These are phyloP conservation scores for Andrena dorsata DNA, from an alignment of 2,888 invertebrate species.

Conservation along the genomic window DNA sequence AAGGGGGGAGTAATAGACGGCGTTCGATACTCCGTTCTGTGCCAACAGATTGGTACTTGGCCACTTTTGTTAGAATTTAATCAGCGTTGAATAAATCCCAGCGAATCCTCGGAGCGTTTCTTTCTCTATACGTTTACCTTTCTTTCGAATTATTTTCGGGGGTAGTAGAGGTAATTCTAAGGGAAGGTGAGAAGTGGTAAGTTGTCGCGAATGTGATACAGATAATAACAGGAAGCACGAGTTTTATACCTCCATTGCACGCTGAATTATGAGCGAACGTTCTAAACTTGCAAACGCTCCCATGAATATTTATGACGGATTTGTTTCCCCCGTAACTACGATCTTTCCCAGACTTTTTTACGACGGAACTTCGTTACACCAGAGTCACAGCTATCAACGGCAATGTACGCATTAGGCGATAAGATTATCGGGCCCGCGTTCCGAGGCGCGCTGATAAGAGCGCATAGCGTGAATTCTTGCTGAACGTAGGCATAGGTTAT, in stretches of 20 bases:
- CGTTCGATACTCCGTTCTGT: not conserved
- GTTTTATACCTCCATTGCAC: not conserved
- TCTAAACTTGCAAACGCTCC: conserved; percentile 18
- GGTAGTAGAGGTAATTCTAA: not conserved
- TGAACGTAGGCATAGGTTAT: conserved; percentile 52
- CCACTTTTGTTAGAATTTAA: too few relatives aligned
- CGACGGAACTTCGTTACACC: conserved; percentile 25
- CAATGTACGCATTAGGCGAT: conserved; percentile 56
- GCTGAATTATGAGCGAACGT: conserved; percentile 22
- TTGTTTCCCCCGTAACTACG: conserved; percentile 20
- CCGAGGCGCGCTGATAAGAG: conserved; percentile 57
- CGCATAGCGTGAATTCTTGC: conserved; percentile 58
- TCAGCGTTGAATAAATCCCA: not conserved
- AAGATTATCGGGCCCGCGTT: conserved; percentile 62
- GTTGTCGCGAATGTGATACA: not conserved
- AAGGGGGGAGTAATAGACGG: too few relatives aligned
- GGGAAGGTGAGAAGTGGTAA: not conserved
- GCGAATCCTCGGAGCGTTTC: not conserved
- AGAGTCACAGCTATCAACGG: conserved; percentile 35
- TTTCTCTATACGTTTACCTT: too few relatives aligned
- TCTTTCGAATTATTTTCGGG: not conserved
- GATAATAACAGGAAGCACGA: not conserved
- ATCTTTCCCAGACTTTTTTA: conserved; percentile 44
- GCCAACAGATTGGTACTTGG: too few relatives aligned
- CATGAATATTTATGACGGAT: conserved; percentile 34